Evolutionary conservation across 2,113 vertebrate genomes (phyloP).

Genomic region (Spermophilus dauricus): DNA sequence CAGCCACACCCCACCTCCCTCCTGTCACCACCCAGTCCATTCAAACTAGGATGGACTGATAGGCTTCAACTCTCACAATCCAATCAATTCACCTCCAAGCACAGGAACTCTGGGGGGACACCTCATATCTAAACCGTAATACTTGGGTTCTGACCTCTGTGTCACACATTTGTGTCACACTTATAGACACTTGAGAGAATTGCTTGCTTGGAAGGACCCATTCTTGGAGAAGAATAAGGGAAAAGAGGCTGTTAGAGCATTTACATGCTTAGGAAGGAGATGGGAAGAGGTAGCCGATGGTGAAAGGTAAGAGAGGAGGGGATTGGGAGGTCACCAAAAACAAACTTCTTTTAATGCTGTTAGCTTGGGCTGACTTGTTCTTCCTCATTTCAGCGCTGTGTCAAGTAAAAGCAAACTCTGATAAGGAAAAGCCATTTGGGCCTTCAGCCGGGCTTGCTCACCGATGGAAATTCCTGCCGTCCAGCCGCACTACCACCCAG

Average conservation of each 20-base stretch:
- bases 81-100: no score
- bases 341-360: not conserved
- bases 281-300: not conserved
- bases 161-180: not conserved
- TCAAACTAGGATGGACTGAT: no score
- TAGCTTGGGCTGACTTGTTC: not conserved
- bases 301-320: not conserved
- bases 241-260: not conserved
- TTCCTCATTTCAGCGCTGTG: not conserved
- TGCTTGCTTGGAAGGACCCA: not conserved
- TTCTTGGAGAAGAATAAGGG: not conserved
- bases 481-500: no score
- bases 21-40: no score
- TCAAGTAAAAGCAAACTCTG: slow-evolving; percentile 43
- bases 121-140: no score
- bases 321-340: not conserved
- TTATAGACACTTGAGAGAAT: not conserved
- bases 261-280: not conserved
- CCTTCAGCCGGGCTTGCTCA: no score
- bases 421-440: slow-evolving; percentile 2
- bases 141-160: not conserved
- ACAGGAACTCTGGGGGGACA: no score
- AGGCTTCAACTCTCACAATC: no score
- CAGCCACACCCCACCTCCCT: no score
- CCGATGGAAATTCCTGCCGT: no score